Conservation (phyloP, 2,797 vertebrate species). For the Lates japonicus region DNA sequence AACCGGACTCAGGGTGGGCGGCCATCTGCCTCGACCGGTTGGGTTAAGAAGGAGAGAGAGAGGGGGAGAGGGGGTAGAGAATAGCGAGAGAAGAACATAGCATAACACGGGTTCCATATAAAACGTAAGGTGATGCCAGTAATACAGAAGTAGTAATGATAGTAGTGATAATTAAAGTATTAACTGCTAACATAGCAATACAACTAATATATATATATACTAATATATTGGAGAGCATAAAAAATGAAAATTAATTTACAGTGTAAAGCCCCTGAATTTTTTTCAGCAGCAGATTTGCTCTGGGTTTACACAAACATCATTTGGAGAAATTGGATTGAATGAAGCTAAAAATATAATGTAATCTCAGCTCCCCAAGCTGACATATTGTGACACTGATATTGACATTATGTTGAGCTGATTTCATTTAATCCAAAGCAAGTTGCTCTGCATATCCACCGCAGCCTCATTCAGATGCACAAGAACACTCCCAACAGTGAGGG, state of each 20-base stretch:
- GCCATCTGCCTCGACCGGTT: too few species aligned
- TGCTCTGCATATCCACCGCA: slow-evolving; percentile 18
- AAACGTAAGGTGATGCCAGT: too few species aligned
- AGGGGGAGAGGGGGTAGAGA: too few species aligned
- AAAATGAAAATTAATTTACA: slow-evolving; percentile 17
- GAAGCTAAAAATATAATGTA: slow-evolving; percentile 43
- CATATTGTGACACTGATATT: slow-evolving; percentile 50
- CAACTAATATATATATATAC: too few species aligned
- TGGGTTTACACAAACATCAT: slow-evolving; percentile 22
- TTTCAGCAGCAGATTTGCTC: slow-evolving; percentile 35
- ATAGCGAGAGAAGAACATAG: too few species aligned
- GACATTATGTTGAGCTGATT: slow-evolving; percentile 57
- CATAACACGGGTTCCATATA: too few species aligned
- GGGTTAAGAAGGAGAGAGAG: too few species aligned
- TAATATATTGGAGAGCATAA: background rate
- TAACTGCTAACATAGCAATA: too few species aligned
- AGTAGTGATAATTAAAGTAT: too few species aligned
- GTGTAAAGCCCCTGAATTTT: background rate
- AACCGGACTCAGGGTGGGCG: too few species aligned
- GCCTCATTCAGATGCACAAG: slow-evolving; percentile 26
- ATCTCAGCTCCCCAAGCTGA: slow-evolving; percentile 46
- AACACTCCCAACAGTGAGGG: slow-evolving; percentile 22
- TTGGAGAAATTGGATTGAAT: slow-evolving; percentile 42
- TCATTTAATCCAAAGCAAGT: slow-evolving; percentile 44
- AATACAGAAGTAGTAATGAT: too few species aligned